These are phyloP conservation scores for Xyrichtys novacula DNA, from an alignment of 2,797 vertebrate species.

Conservation along the genomic window DNA sequence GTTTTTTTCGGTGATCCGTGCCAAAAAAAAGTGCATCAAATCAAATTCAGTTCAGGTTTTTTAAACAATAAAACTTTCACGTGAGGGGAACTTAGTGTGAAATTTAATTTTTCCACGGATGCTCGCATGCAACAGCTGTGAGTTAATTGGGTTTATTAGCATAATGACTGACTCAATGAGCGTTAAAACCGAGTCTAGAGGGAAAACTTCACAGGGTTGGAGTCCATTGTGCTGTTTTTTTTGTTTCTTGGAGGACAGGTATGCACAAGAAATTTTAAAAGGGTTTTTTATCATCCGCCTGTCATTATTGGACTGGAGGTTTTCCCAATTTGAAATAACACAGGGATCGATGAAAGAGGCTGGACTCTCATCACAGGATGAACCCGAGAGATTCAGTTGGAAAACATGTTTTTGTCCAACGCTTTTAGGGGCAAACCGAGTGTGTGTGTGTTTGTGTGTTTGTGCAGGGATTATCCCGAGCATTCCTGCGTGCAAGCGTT, in stretches of 20 bases:
- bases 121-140: conserved; percentile 22
- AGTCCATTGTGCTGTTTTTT: not conserved
- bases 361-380: conserved; percentile 35
- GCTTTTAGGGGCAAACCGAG: conserved; percentile 3
- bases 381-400: conserved; percentile 45
- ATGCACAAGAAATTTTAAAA: not conserved
- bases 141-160: conserved; percentile 35
- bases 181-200: not conserved
- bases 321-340: conserved; percentile 46
- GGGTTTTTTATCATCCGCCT: conserved; percentile 18
- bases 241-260: not conserved
- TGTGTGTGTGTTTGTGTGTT: conserved; percentile 16
- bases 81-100: conserved; percentile 1
- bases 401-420: conserved; percentile 53
- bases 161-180: conserved; percentile 21
- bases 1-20: not conserved
- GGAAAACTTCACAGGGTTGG: not conserved
- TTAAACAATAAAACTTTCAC: conserved; percentile 23
- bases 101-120: conserved; percentile 16
- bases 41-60: conserved; percentile 8
- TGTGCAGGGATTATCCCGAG: conserved; percentile 31
- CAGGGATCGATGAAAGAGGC: conserved; percentile 44
- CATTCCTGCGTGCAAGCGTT: conserved; percentile 19
- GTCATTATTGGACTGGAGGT: conserved; percentile 16
- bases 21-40: not conserved